Evolutionary conservation across 1,140 invertebrate genomes (phyloP).

Genomic region (Eciton burchellii): DNA sequence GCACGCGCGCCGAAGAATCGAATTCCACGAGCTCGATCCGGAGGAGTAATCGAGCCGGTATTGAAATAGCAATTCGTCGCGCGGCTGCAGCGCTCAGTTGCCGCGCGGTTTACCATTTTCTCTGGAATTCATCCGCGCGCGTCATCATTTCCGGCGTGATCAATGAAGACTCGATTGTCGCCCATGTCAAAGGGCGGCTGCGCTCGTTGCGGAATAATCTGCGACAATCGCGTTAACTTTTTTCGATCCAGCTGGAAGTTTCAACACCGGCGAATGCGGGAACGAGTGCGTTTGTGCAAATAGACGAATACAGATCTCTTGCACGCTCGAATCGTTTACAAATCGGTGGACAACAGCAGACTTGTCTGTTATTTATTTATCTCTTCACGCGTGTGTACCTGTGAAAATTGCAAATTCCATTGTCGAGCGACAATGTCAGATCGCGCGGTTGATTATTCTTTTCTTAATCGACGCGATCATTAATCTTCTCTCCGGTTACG

Average conservation of each 20-base stretch:
- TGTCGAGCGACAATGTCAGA: not conserved
- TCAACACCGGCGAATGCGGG: not conserved
- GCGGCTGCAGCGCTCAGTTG: conserved; percentile 39
- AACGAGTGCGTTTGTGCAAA: not conserved
- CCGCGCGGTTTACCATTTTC: conserved; percentile 59
- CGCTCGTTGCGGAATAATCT: not conserved
- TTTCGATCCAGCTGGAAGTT: not conserved
- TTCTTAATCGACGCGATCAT: not conserved
- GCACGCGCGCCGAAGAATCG: conserved; percentile 54
- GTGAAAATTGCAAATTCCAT: not conserved
- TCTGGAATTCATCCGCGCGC: conserved; percentile 53
- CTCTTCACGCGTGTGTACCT: not conserved
- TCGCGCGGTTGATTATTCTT: not conserved
- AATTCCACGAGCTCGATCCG: conserved; percentile 62
- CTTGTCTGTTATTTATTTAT: not conserved
- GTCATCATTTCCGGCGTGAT: conserved; percentile 42
- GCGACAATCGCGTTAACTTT: conserved; percentile 16
- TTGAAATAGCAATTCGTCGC: conserved; percentile 63
- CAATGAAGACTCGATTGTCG: conserved; percentile 29
- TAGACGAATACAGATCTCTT: conserved; percentile 1
- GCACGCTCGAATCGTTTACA: not conserved
- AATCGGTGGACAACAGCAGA: too few relatives aligned
- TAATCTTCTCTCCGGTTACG: not conserved
- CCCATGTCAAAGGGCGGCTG: conserved; percentile 9
- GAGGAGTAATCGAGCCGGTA: conserved; percentile 59